A percentile compares a stretch with the other conserved stretches of the same genome.
phyloP scores from a whole-genome alignment of 2,113 vertebrate genomes.

The Triplophysa dalaica region DNA sequence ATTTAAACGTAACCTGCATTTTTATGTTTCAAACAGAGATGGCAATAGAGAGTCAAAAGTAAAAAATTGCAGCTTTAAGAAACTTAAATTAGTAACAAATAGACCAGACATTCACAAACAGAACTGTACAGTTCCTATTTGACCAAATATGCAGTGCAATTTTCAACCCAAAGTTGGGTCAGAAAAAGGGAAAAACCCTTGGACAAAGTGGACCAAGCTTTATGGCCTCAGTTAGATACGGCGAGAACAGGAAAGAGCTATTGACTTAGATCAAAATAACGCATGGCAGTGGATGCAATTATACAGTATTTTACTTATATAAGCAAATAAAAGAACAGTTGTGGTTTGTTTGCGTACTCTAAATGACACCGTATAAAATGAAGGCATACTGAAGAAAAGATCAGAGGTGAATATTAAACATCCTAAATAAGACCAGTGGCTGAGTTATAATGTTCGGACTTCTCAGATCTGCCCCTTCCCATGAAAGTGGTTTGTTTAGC shows the following conservation, averaged over 20 bases:
- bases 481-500: constrained; percentile 29
- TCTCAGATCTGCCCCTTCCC: neutral
- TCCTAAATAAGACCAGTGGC: neutral
- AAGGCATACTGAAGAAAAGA: neutral
- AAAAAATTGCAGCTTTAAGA: no score
- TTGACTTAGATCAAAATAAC: neutral
- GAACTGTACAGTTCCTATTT: no score
- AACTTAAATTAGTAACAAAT: no score
- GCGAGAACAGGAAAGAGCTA: neutral
- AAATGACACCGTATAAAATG: neutral
- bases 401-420: neutral
- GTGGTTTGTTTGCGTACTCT: neutral
- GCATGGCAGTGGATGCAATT: neutral
- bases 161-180: no score
- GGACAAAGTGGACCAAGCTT: neutral
- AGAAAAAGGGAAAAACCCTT: no score
- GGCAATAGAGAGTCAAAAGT: no score
- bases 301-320: neutral
- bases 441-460: neutral
- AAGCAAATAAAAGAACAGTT: neutral
- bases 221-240: neutral
- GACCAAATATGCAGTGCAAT: no score
- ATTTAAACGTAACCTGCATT: no score
- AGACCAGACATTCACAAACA: no score
- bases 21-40: no score